Conservation (phyloP, 2,888 invertebrate genomes). For the Megalurothrips usitatus region DNA sequence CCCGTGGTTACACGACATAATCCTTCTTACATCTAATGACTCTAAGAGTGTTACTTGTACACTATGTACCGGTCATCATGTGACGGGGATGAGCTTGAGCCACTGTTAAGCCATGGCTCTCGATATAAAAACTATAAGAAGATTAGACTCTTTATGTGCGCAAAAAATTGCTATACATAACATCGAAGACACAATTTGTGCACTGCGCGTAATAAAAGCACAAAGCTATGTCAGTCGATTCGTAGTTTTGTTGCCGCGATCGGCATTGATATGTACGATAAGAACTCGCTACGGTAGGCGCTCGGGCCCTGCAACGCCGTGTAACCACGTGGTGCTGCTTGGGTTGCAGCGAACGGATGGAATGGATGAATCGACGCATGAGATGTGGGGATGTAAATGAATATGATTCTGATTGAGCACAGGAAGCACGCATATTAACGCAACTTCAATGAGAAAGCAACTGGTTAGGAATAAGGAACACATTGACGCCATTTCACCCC, state of each 20-base stretch:
- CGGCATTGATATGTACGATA: constrained; percentile 27
- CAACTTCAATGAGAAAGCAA: no score
- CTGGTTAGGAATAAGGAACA: no score
- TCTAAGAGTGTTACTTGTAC: background rate
- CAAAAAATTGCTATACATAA: background rate
- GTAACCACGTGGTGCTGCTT: background rate
- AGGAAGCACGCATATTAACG: no score
- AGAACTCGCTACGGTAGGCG: background rate
- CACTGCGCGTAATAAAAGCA: constrained; percentile 1
- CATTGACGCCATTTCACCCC: no score
- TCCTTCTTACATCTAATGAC: background rate
- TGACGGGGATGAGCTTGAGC: constrained; percentile 17
- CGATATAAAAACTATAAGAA: constrained; percentile 16
- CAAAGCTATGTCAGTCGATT: constrained; percentile 28
- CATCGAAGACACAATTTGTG: constrained; percentile 21
- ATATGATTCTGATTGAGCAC: no score
- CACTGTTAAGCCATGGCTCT: background rate
- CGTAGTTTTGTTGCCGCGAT: constrained; percentile 22
- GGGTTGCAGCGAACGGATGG: background rate
- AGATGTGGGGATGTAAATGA: no score
- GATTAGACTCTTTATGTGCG: constrained; percentile 19
- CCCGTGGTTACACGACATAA: constrained; percentile 8
- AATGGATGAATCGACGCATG: no score
- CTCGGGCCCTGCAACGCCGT: background rate
- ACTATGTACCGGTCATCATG: background rate